Evolutionary conservation across 2,888 invertebrate genomes (phyloP).

Genomic region (Adelognathus sp.): DNA sequence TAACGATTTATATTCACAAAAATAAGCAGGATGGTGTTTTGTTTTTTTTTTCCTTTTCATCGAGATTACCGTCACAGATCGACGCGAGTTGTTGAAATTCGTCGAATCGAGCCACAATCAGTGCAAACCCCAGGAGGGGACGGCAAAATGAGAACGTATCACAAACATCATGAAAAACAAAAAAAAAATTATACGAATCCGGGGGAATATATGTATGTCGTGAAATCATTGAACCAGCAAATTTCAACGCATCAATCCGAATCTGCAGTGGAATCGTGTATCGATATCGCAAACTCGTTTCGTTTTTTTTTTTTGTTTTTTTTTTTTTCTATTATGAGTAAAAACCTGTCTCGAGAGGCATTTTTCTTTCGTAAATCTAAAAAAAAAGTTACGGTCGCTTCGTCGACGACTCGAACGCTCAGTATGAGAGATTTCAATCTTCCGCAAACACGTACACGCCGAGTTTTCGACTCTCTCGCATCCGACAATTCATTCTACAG

Average conservation of each 20-base stretch:
- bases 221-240: slow-evolving; percentile 39
- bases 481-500: slow-evolving; percentile 48
- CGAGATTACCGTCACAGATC: slow-evolving; percentile 17
- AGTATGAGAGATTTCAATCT: slow-evolving; percentile 1
- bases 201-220: slow-evolving; percentile 25
- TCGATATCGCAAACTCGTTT: slow-evolving; percentile 32
- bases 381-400: slow-evolving; percentile 2
- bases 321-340: too few species aligned
- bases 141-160: slow-evolving; percentile 24
- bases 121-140: slow-evolving; percentile 75
- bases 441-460: slow-evolving; percentile 1
- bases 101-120: slow-evolving; percentile 65
- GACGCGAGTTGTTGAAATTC: slow-evolving; percentile 22
- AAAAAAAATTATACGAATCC: slow-evolving; percentile 11
- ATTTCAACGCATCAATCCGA: slow-evolving; percentile 35
- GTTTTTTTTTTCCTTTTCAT: too few species aligned
- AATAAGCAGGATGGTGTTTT: slow-evolving; percentile 59
- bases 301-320: too few species aligned
- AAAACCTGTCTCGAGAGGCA: slow-evolving; percentile 8
- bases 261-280: slow-evolving; percentile 27
- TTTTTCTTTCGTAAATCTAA: background rate
- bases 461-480: slow-evolving; percentile 21
- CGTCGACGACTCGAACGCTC: slow-evolving; percentile 21
- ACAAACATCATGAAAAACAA: slow-evolving; percentile 22
- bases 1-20: slow-evolving; percentile 72